Percentiles rank a stretch among this genome's conserved stretches.
Evolutionary conservation across 2,113 vertebrate species (phyloP).

Genomic region (Empidonax alnorum): DNA sequence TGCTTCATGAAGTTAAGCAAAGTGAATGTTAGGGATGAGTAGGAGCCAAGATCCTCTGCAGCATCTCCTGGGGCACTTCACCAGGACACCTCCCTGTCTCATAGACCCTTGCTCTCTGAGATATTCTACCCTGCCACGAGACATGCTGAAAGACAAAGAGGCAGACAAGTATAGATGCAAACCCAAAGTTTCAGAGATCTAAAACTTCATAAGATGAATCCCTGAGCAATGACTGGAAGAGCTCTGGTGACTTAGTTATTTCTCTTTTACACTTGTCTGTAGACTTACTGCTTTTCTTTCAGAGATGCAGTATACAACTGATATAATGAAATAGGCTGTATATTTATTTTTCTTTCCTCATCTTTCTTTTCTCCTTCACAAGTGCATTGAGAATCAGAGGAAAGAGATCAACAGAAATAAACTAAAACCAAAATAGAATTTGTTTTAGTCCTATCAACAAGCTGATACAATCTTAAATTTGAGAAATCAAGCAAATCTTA

Average conservation of each 20-base stretch:
- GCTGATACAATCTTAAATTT: not conserved
- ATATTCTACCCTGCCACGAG: not conserved
- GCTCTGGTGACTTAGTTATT: not conserved
- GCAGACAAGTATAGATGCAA: not conserved
- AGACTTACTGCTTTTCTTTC: not conserved
- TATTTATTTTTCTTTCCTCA: not conserved
- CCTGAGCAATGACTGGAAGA: not conserved
- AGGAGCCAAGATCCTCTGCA: not conserved
- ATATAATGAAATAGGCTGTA: not conserved
- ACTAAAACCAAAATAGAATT: not conserved
- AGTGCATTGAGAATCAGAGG: not conserved
- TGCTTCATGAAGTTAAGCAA: not conserved
- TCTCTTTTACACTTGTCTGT: not conserved
- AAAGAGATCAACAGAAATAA: not conserved
- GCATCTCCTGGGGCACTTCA: not conserved
- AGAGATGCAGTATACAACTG: not conserved
- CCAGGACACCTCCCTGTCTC: fast-evolving
- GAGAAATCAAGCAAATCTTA: not conserved
- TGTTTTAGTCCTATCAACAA: not conserved
- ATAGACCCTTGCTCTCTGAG: not conserved
- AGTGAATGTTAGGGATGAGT: not conserved
- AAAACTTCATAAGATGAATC: not conserved
- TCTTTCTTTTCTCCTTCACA: not conserved
- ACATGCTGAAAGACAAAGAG: not conserved
- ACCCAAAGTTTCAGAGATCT: not conserved